These are phyloP conservation scores for Hemistola chrysoprasaria DNA, from an alignment of 2,888 invertebrate species.

Conservation along the genomic window DNA sequence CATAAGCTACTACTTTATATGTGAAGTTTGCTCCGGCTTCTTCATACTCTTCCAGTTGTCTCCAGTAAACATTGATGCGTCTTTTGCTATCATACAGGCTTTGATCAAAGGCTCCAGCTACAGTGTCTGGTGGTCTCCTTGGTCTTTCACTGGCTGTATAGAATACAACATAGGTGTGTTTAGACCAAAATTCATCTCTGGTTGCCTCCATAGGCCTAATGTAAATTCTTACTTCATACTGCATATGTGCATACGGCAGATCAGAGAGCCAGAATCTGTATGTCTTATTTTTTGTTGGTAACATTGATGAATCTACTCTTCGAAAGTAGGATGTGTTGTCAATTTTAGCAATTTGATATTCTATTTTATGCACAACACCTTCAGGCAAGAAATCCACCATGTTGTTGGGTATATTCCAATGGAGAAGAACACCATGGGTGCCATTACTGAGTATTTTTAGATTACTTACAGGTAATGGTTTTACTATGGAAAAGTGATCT, in stretches of 20 bases:
- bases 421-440: constrained; percentile 60
- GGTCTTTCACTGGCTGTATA: constrained; percentile 84
- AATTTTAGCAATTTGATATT: constrained; percentile 74
- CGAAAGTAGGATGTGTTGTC: constrained; percentile 64
- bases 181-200: constrained; percentile 86
- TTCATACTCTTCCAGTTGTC: constrained; percentile 85
- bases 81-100: constrained; percentile 75
- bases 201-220: constrained; percentile 81
- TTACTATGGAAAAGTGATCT: constrained; percentile 80
- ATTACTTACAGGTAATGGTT: constrained; percentile 56
- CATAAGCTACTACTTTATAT: constrained; percentile 82
- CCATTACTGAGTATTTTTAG: constrained; percentile 49
- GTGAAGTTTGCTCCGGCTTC: constrained; percentile 89
- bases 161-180: constrained; percentile 82
- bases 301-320: constrained; percentile 57
- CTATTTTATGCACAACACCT: constrained; percentile 66
- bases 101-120: constrained; percentile 88
- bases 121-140: constrained; percentile 85
- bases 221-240: constrained; percentile 88
- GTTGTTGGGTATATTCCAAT: constrained; percentile 63
- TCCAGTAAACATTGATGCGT: constrained; percentile 90
- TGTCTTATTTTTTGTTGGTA: constrained; percentile 58
- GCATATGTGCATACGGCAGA: constrained; percentile 84
- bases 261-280: constrained; percentile 73
- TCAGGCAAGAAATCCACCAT: constrained; percentile 56